Evolutionary conservation across 2,888 invertebrate species (phyloP), one percentile per base, ranked within the genome.

Genomic region (Epistrophe eligans): DNA sequence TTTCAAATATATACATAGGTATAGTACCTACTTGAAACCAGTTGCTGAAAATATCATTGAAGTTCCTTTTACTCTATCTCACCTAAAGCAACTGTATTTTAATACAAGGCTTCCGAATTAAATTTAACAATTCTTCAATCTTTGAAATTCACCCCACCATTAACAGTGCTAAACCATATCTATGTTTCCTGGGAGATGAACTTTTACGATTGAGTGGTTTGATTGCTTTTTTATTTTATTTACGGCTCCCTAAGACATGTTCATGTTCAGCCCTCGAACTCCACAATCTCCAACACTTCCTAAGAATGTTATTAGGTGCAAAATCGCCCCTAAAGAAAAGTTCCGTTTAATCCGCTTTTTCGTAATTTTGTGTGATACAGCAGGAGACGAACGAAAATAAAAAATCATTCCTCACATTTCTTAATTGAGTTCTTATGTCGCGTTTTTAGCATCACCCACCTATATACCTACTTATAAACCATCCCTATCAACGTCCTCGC

Each of bases 371-470:
- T 72, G 48, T 35, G 48, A 66, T 66, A 35, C 28, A 32, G 50
- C 24, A 60, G 10, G 32, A 50, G 55, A 55, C n/a, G 58, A 40
- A 45, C 10, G 50, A 60, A 58, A 79, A 72, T 58, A 50, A 66
- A 70, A 58, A 45, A 58, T 62, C 45, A 45, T 74, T 71, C 55
- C 40, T 67, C 76, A 67, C 48, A 66, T 66, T 72, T 81, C 81
- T 77, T 84, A 84, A 81, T 84, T 84, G 84, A 84, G 84, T 84
- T 84, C 84, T 84, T 81, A 81, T 84, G 84, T 84, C 81, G 60
- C 80, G 15, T 62, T 76, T 79, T 55, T 40, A 64, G 38, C 73
- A 45, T 43, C 48, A 67, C 48, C 35, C 50, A 70, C 50, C 5
- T 11, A 19, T 11, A 19, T n/a, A 28, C 19, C 32, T 60, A 45